These are phyloP conservation scores for Maniola jurtina DNA, from an alignment of 1,140 invertebrate genomes.

Conservation along the genomic window DNA sequence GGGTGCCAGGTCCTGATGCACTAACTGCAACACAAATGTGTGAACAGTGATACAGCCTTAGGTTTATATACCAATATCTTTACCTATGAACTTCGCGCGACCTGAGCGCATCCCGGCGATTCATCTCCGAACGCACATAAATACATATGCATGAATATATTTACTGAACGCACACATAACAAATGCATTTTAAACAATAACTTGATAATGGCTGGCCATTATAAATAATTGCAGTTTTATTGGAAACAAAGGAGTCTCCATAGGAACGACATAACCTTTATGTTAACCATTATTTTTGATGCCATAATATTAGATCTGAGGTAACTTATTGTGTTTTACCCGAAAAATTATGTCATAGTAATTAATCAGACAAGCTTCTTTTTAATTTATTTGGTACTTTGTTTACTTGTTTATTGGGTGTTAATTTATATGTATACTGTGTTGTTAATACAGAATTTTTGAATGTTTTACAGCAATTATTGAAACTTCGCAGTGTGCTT, in stretches of 20 bases:
- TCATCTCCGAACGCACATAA: slow-evolving; percentile 41
- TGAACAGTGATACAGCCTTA: slow-evolving; percentile 61
- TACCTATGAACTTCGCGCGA: slow-evolving; percentile 75
- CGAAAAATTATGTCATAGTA: neutral
- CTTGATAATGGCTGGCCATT: slow-evolving; percentile 23
- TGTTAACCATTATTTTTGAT: slow-evolving; percentile 6
- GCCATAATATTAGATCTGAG: neutral
- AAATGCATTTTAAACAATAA: slow-evolving; percentile 34
- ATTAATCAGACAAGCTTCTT: neutral
- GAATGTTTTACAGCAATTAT: too few relatives aligned
- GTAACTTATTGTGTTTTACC: neutral
- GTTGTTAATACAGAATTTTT: too few relatives aligned
- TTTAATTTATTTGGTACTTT: neutral
- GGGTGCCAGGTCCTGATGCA: slow-evolving; percentile 45
- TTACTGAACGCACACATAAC: slow-evolving; percentile 28
- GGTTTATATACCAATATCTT: slow-evolving; percentile 69
- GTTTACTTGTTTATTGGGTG: neutral
- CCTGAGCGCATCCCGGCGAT: slow-evolving; percentile 55
- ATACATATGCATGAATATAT: slow-evolving; percentile 26
- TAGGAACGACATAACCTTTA: slow-evolving; percentile 21
- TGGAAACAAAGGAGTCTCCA: slow-evolving; percentile 26
- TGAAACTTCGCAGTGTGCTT: too few relatives aligned
- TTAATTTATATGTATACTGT: neutral
- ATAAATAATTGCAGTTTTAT: slow-evolving; percentile 30
- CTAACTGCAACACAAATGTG: slow-evolving; percentile 54